phyloP scores from a whole-genome alignment of 1,140 invertebrate genomes.

The Aphidius gifuensis region DNA sequence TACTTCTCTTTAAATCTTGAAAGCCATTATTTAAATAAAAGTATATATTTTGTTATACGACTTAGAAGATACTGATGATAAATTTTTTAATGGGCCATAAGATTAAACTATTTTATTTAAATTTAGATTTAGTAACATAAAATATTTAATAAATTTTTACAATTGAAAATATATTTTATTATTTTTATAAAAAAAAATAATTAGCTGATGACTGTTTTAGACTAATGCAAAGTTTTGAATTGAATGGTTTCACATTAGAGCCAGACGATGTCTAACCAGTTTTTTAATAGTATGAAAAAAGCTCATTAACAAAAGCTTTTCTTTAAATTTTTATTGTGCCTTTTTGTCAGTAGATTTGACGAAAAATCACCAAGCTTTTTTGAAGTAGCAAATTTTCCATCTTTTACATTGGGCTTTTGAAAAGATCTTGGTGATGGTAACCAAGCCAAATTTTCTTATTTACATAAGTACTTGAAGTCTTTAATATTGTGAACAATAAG shows the following conservation, averaged over 20 bases:
- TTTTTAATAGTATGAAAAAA: conserved; percentile 49
- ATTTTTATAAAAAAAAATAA: no score
- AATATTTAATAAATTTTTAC: no score
- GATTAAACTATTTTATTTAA: no score
- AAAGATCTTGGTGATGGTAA: conserved; percentile 15
- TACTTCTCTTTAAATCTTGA: neutral
- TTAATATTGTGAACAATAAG: conserved; percentile 31
- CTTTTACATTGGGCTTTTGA: no score
- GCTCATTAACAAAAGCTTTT: conserved; percentile 55
- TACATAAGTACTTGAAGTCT: conserved; percentile 39
- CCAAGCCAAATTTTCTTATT: conserved; percentile 37
- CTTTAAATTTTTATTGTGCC: conserved; percentile 32
- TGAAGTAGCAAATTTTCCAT: no score
- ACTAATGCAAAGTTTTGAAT: conserved; percentile 41
- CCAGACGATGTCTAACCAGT: conserved; percentile 47
- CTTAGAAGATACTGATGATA: neutral
- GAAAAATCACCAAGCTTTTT: no score
- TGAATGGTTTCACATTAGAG: conserved; percentile 36
- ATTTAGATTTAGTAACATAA: no score
- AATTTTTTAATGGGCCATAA: no score
- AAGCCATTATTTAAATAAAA: neutral
- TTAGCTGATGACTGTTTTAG: no score
- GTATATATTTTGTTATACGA: neutral
- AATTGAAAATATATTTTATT: no score
- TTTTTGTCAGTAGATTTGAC: conserved; percentile 20